Conservation (phyloP, 2,888 invertebrate genomes). For the Andricus curvator region DNA sequence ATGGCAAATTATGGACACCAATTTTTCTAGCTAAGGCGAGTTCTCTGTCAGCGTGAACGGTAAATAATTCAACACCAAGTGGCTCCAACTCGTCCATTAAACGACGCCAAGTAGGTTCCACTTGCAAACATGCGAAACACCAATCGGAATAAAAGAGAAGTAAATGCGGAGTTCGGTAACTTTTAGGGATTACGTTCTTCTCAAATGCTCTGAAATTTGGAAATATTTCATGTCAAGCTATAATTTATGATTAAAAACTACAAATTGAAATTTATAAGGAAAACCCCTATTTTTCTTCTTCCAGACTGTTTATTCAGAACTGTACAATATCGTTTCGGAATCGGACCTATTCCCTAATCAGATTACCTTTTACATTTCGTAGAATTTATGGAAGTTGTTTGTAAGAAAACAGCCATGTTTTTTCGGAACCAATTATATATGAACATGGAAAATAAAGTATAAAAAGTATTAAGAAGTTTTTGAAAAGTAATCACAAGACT, state of each 20-base stretch:
- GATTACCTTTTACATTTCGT: too few relatives aligned
- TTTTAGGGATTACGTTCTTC: constrained; percentile 91
- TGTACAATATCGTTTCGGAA: too few relatives aligned
- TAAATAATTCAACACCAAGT: constrained; percentile 89
- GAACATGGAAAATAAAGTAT: too few relatives aligned
- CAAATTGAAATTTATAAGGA: not conserved
- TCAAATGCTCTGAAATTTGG: constrained; percentile 87
- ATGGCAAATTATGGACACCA: constrained; percentile 90
- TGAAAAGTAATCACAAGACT: too few relatives aligned
- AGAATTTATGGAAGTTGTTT: too few relatives aligned
- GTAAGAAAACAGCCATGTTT: too few relatives aligned
- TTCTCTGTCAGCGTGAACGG: constrained; percentile 92
- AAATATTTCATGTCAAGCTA: constrained; percentile 23
- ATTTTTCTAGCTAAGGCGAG: constrained; percentile 87
- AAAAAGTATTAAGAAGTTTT: too few relatives aligned
- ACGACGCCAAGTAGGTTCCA: constrained; percentile 92
- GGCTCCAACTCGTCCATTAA: constrained; percentile 93
- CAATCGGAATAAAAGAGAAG: constrained; percentile 96
- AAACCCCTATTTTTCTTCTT: too few relatives aligned
- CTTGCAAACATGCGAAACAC: constrained; percentile 94
- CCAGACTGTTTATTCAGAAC: too few relatives aligned
- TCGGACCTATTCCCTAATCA: too few relatives aligned
- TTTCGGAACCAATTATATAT: too few relatives aligned
- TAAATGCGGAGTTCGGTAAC: constrained; percentile 89
- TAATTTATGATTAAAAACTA: constrained; percentile 13